phyloP scores from a whole-genome alignment of 2,888 invertebrate genomes.

The Hemicrepidius hirtus region DNA sequence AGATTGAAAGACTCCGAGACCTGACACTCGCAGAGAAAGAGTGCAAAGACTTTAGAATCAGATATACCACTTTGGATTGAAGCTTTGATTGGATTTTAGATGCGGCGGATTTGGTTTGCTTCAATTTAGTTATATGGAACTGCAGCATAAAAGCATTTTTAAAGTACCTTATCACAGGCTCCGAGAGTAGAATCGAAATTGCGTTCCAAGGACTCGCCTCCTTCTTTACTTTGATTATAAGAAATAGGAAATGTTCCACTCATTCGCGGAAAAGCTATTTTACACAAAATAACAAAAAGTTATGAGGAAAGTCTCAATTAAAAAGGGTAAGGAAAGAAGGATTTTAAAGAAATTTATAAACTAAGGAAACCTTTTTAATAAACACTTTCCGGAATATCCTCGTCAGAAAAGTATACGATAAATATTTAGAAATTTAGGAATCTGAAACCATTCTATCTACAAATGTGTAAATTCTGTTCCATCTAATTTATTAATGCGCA shows the following conservation, averaged over 20 bases:
- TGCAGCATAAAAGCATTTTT: slow-evolving; percentile 52
- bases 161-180: slow-evolving; percentile 47
- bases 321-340: too few species aligned
- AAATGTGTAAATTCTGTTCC: too few species aligned
- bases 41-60: slow-evolving; percentile 61
- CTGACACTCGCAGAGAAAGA: slow-evolving; percentile 63
- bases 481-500: too few species aligned
- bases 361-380: too few species aligned
- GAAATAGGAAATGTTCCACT: slow-evolving; percentile 1
- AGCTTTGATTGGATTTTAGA: slow-evolving; percentile 66
- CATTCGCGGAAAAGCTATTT: neutral
- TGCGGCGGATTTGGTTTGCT: slow-evolving; percentile 54
- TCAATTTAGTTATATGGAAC: slow-evolving; percentile 52
- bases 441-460: too few species aligned
- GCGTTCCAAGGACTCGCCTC: slow-evolving; percentile 32
- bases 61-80: slow-evolving; percentile 62
- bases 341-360: too few species aligned
- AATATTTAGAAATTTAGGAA: too few species aligned
- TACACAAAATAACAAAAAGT: too few species aligned
- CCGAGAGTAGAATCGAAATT: slow-evolving; percentile 40
- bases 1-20: slow-evolving; percentile 61
- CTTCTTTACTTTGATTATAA: slow-evolving; percentile 24
- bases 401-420: too few species aligned
- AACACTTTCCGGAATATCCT: too few species aligned
- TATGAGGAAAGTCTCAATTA: too few species aligned